These are phyloP conservation scores for Tauraco erythrolophus DNA, from an alignment of 2,113 vertebrate genomes.

Conservation along the genomic window DNA sequence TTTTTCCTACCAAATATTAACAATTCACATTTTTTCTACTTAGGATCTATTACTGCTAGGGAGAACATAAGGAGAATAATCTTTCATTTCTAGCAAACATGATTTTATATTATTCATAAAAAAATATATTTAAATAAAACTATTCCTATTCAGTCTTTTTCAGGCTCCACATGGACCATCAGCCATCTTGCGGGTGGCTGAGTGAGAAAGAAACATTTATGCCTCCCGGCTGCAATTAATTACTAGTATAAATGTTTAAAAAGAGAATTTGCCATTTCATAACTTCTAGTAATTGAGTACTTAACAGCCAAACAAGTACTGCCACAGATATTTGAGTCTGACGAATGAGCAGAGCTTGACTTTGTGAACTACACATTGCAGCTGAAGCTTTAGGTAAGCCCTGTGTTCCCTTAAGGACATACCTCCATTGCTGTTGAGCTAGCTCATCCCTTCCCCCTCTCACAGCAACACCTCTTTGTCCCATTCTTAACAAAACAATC, in stretches of 20 bases:
- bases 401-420: fast-evolving
- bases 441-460: not conserved
- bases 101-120: not conserved
- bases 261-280: not conserved
- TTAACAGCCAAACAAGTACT: not conserved
- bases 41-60: not conserved
- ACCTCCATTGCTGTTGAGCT: too few relatives aligned
- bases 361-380: fast-evolving
- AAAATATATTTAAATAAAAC: not conserved
- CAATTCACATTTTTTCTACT: not conserved
- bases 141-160: not conserved
- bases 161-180: not conserved
- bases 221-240: not conserved
- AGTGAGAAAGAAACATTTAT: not conserved
- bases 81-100: not conserved
- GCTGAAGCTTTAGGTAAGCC: not conserved
- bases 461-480: not conserved
- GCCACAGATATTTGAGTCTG: not conserved
- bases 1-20: not conserved
- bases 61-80: not conserved
- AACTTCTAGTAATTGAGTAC: not conserved
- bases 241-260: not conserved
- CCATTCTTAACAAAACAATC: not conserved
- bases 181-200: not conserved
- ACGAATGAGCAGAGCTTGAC: not conserved